These are phyloP conservation scores for Crotalus adamanteus DNA, from an alignment of 2,797 vertebrate species.

Conservation along the genomic window DNA sequence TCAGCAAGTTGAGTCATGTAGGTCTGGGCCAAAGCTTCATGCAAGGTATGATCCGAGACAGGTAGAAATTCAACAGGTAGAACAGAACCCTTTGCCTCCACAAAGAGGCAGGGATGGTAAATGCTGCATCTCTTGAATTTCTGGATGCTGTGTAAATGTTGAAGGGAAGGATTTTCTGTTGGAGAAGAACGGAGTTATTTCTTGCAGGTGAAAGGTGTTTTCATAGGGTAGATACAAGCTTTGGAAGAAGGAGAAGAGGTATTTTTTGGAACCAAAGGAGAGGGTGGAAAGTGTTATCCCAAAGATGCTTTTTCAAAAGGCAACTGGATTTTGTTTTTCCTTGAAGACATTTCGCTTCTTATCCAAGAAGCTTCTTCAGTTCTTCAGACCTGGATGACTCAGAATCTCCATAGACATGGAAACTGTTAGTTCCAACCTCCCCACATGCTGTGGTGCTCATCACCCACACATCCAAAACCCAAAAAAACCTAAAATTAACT, in stretches of 20 bases:
- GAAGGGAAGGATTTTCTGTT: not conserved
- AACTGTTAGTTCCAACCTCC: not conserved
- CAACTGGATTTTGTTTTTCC: not conserved
- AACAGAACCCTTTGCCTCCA: not conserved
- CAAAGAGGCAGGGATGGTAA: not conserved
- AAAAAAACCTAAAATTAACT: not conserved
- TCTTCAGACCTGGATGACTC: not conserved
- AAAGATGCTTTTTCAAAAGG: not conserved
- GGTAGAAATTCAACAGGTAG: not conserved
- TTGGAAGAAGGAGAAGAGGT: not conserved
- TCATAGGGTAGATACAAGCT: not conserved
- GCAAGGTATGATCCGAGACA: not conserved
- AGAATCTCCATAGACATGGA: not conserved
- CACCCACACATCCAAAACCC: not conserved
- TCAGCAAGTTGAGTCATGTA: not conserved
- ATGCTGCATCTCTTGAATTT: not conserved
- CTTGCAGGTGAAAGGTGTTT: not conserved
- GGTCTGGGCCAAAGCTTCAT: not conserved
- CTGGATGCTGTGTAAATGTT: not conserved
- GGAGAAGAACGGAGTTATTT: not conserved
- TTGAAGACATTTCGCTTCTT: not conserved
- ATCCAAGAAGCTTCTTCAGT: not conserved
- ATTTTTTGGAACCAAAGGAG: not conserved
- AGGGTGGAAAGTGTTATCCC: not conserved
- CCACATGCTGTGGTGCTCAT: not conserved